A percentile compares a stretch with the other conserved stretches of the same genome.
phyloP scores from a whole-genome alignment of 2,113 vertebrate genomes.

The Rafetus swinhoei region DNA sequence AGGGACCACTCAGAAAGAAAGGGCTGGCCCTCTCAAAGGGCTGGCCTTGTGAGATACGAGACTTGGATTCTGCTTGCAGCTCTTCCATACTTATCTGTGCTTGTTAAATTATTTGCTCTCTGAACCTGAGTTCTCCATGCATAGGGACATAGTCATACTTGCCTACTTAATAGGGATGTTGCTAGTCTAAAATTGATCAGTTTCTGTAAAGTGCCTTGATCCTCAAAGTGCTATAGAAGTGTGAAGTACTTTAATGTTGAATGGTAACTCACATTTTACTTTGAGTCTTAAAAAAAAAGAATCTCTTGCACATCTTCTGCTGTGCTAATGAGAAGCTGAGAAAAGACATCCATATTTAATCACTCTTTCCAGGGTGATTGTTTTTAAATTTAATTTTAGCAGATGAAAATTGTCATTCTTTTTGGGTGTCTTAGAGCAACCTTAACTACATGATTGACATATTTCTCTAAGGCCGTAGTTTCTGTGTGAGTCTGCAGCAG shows the following conservation, averaged over 20 bases:
- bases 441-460: not conserved
- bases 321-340: not conserved
- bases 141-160: not conserved
- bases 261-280: not conserved
- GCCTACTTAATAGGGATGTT: not conserved
- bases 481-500: not conserved
- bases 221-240: not conserved
- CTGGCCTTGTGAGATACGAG: not conserved
- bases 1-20: rapidly evolving
- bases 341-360: slow-evolving; percentile 46
- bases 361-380: not conserved
- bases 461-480: slow-evolving; percentile 37
- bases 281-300: not conserved
- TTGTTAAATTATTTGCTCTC: not conserved
- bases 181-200: not conserved
- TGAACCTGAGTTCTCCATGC: not conserved
- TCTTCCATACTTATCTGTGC: not conserved
- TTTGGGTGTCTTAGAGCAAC: slow-evolving; percentile 6
- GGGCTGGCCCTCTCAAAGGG: not conserved
- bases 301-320: not conserved
- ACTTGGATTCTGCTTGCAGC: not conserved
- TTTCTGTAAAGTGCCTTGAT: not conserved
- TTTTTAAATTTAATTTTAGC: slow-evolving; percentile 45
- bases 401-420: slow-evolving; percentile 43
- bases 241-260: not conserved